phyloP scores from a whole-genome alignment of 64 coral and sea anemone genomes.

The Montipora efflorescens region DNA sequence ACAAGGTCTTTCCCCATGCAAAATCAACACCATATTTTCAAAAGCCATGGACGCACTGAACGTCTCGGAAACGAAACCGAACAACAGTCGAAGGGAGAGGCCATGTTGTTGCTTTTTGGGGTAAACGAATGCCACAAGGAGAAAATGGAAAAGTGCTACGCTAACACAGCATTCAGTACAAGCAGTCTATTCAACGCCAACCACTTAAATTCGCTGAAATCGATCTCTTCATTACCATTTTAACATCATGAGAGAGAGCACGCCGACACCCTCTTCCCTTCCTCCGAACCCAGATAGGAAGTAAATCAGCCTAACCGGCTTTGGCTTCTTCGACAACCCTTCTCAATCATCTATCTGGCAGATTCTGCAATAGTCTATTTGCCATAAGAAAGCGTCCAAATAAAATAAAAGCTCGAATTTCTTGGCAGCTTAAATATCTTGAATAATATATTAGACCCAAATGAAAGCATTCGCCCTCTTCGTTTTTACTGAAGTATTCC shows the following conservation, averaged over 20 bases:
- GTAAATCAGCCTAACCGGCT: neutral
- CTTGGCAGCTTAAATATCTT: conserved; percentile 89
- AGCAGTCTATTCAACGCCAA: conserved; percentile 81
- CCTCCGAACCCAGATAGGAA: conserved; percentile 55
- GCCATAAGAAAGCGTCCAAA: conserved; percentile 56
- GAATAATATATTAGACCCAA: conserved; percentile 92
- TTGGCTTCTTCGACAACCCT: neutral
- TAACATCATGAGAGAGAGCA: conserved; percentile 78
- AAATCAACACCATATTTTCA: conserved; percentile 80
- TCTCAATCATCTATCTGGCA: neutral
- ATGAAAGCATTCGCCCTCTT: conserved; percentile 11
- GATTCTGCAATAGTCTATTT: conserved; percentile 33
- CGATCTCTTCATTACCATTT: conserved; percentile 94
- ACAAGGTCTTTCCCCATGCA: conserved; percentile 64
- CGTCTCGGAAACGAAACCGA: neutral
- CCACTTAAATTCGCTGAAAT: conserved; percentile 83
- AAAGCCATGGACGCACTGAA: conserved; percentile 17
- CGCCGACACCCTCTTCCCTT: conserved; percentile 63
- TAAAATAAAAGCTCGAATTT: conserved; percentile 80
- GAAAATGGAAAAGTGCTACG: conserved; percentile 62
- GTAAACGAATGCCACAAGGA: conserved; percentile 33
- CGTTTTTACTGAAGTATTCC: conserved; percentile 26
- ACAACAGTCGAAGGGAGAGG: neutral
- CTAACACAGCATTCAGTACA: conserved; percentile 76
- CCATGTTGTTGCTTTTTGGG: conserved; percentile 10